phyloP scores from a whole-genome alignment of 1,140 invertebrate species.

The Babylonia areolata region DNA sequence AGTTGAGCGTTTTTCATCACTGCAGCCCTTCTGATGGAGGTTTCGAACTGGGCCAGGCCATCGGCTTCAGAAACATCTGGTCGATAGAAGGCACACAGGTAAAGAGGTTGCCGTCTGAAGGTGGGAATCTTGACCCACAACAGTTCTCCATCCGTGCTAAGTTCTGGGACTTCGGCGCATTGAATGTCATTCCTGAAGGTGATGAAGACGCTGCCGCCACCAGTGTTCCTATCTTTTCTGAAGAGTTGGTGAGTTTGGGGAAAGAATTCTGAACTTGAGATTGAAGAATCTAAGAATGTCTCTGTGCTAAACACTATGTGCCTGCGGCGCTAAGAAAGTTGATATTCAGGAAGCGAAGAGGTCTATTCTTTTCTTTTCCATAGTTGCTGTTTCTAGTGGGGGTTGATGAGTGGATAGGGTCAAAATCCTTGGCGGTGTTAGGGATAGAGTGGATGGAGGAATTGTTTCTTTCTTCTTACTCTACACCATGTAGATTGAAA shows the following conservation, averaged over 20 bases:
- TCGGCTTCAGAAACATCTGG: neutral
- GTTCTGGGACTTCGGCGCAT: too few relatives aligned
- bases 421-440: neutral
- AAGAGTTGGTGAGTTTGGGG: slow-evolving; percentile 41
- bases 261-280: slow-evolving; percentile 42
- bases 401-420: slow-evolving; percentile 45
- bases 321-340: slow-evolving; percentile 47
- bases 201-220: too few relatives aligned
- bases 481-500: slow-evolving; percentile 15
- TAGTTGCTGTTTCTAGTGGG: slow-evolving; percentile 30
- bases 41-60: neutral
- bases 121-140: too few relatives aligned
- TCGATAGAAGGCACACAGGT: slow-evolving; percentile 19
- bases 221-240: slow-evolving; percentile 36
- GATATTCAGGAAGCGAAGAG: slow-evolving; percentile 46
- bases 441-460: slow-evolving; percentile 22
- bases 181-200: too few relatives aligned
- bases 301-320: slow-evolving; percentile 47
- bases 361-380: slow-evolving; percentile 26
- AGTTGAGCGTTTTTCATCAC: slow-evolving; percentile 22
- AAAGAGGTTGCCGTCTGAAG: neutral
- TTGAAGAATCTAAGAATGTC: slow-evolving; percentile 43
- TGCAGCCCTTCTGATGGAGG: neutral
- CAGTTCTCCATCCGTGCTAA: too few relatives aligned
- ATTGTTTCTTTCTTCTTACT: slow-evolving; percentile 32